Conservation (phyloP, 2,797 vertebrate species). For the Spondyliosoma cantharus region DNA sequence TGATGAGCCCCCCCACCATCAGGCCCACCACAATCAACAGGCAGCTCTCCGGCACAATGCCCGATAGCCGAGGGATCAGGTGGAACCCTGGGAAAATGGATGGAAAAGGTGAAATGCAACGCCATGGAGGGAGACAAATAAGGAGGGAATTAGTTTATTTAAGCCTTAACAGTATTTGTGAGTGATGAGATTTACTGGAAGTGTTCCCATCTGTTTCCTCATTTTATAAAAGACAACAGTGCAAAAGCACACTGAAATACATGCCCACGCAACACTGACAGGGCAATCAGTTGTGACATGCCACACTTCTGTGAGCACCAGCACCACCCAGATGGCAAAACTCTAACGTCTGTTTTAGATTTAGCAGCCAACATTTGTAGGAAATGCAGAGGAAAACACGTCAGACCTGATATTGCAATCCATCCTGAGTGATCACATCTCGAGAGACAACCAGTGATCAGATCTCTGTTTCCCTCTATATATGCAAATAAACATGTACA, state of each 20-base stretch:
- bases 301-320: conserved; percentile 6
- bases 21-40: conserved; percentile 95
- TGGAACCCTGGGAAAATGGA: conserved; percentile 89
- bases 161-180: background rate
- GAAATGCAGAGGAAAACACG: background rate
- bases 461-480: too few relatives aligned
- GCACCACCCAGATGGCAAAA: background rate
- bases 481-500: too few relatives aligned
- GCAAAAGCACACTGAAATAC: conserved; percentile 1
- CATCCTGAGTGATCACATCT: too few relatives aligned
- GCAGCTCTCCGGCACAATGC: conserved; percentile 98
- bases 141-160: background rate
- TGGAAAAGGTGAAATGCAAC: background rate
- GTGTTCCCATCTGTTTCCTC: background rate
- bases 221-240: background rate
- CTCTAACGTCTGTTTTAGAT: conserved; percentile 1
- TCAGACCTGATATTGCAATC: too few relatives aligned
- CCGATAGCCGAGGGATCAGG: conserved; percentile 91
- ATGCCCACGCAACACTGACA: background rate
- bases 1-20: conserved; percentile 93
- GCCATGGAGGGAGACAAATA: background rate
- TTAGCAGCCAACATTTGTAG: background rate
- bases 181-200: background rate
- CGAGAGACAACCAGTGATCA: too few relatives aligned
- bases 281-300: conserved; percentile 35